phyloP scores from a whole-genome alignment of 92 coral and sea anemone species.

The Phenganax subtilis region DNA sequence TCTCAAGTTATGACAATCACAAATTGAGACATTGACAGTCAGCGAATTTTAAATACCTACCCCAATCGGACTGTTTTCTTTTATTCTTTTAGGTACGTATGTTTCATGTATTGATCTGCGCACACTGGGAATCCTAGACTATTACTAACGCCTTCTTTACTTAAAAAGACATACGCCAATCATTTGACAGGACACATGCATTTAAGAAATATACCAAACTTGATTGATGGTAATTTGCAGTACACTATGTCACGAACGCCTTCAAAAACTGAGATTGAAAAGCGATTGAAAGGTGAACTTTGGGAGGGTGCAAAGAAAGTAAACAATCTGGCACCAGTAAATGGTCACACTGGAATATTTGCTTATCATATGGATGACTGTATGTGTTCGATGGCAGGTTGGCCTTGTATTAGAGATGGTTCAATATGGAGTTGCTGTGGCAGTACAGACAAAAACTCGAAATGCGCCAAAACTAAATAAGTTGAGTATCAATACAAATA shows the following conservation, averaged over 20 bases:
- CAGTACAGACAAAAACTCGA: constrained; percentile 55
- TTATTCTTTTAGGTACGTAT: no score
- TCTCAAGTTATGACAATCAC: no score
- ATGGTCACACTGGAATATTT: constrained; percentile 85
- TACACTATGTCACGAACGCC: neutral
- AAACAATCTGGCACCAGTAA: constrained; percentile 51
- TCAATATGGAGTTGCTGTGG: constrained; percentile 94
- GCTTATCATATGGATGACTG: constrained; percentile 91
- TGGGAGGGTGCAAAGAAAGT: constrained; percentile 17
- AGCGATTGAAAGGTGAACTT: constrained; percentile 50
- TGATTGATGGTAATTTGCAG: neutral
- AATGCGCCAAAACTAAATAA: constrained; percentile 44
- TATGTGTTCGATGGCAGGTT: constrained; percentile 77
- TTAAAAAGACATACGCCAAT: neutral
- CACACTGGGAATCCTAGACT: no score
- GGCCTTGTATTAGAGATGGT: constrained; percentile 76
- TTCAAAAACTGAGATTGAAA: neutral
- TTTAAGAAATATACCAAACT: no score
- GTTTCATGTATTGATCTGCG: no score
- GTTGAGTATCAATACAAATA: neutral
- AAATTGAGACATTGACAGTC: no score
- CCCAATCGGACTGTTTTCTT: no score
- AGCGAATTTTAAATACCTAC: no score
- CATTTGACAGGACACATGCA: neutral
- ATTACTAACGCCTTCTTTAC: no score